A percentile compares a stretch with the other conserved stretches of the same genome.
Evolutionary conservation across 2,888 invertebrate species (phyloP).

Genomic region (Penaeus monodon): DNA sequence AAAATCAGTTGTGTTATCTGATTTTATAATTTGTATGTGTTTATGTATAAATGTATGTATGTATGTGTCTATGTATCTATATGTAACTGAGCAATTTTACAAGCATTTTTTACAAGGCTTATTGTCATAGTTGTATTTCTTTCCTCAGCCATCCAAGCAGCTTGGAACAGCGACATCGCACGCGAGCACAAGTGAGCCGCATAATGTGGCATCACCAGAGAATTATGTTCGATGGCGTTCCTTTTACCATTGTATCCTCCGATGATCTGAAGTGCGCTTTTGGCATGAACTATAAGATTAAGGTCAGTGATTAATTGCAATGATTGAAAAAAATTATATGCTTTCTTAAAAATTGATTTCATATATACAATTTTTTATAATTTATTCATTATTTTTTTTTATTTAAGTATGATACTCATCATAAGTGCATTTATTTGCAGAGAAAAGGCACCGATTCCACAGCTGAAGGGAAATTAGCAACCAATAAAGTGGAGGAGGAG

Average conservation of each 20-base stretch:
- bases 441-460: neutral
- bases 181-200: constrained; percentile 36
- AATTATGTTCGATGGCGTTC: constrained; percentile 41
- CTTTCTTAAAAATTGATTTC: too few species aligned
- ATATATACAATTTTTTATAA: too few species aligned
- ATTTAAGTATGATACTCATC: neutral
- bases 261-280: constrained; percentile 53
- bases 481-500: neutral
- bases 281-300: constrained; percentile 53
- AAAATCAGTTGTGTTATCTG: too few species aligned
- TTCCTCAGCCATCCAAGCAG: constrained; percentile 49
- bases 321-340: neutral
- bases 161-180: constrained; percentile 33
- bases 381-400: neutral
- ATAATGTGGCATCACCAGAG: constrained; percentile 52
- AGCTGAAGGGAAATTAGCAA: neutral
- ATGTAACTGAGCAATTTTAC: too few species aligned
- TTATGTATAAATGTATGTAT: neutral
- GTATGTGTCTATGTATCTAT: neutral
- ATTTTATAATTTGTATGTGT: neutral
- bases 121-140: neutral
- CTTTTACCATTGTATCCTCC: constrained; percentile 49
- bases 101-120: too few species aligned
- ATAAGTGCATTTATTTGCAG: neutral
- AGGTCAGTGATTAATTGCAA: constrained; percentile 18